Percentiles rank a stretch among this genome's conserved stretches.
Evolutionary conservation across 2,888 invertebrate species (phyloP).

Genomic region (Polydrusus pterygomalis): DNA sequence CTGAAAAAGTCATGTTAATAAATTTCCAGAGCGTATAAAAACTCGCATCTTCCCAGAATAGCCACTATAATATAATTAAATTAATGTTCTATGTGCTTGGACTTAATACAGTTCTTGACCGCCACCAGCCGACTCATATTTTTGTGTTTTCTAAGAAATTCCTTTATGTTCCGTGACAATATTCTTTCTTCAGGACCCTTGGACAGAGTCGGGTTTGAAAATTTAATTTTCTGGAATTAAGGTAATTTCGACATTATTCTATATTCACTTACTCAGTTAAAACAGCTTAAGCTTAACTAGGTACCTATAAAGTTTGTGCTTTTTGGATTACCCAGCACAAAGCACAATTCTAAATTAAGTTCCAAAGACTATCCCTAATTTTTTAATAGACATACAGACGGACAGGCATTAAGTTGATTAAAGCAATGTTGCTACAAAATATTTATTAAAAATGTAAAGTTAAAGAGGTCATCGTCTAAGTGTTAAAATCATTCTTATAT

Average conservation of each 20-base stretch:
- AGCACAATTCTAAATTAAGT: too few relatives aligned
- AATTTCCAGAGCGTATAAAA: conserved; percentile 45
- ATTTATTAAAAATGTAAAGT: neutral
- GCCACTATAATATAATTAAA: conserved; percentile 60
- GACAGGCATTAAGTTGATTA: too few relatives aligned
- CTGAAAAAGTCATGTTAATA: conserved; percentile 51
- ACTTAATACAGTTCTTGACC: conserved; percentile 54
- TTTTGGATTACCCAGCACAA: too few relatives aligned
- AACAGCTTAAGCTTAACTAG: too few relatives aligned
- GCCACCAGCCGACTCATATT: conserved; percentile 48
- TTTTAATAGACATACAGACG: too few relatives aligned
- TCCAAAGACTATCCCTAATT: too few relatives aligned
- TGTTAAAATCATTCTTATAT: conserved; percentile 21
- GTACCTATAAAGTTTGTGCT: too few relatives aligned
- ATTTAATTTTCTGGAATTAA: neutral
- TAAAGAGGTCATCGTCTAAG: conserved; percentile 16
- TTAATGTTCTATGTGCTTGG: conserved; percentile 62
- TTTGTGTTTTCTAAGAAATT: conserved; percentile 54
- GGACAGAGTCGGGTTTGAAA: conserved; percentile 17
- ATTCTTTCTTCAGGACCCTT: conserved; percentile 43
- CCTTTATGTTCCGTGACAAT: conserved; percentile 53
- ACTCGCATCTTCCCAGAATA: conserved; percentile 59
- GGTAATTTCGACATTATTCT: too few relatives aligned
- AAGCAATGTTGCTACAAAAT: neutral
- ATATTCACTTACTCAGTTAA: too few relatives aligned